Base-by-base conservation (phyloP, 2,888 invertebrate genomes). In the Drosophila mercatorum region DNA sequence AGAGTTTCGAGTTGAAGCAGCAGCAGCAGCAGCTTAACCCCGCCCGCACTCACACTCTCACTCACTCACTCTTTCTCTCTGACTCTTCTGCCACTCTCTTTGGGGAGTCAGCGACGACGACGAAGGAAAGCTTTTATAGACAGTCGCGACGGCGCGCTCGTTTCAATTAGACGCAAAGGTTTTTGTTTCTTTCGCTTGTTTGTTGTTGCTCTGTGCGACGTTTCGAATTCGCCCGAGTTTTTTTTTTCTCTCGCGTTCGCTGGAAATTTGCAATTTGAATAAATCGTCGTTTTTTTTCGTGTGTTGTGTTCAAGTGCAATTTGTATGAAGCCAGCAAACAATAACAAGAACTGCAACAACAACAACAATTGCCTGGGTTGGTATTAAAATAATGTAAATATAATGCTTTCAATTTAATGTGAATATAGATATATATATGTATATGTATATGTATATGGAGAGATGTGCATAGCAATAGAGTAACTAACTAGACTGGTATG, bases 71-170 rank as follows among this genome's bases (percentile, higher is more conserved):
- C 38, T n/a, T 56, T 2, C 31, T 36, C 51, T 43, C 31, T 34
- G 31, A 34, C 31, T 34, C 31, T 44, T 55, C 56, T 59, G 22
- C 36, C 43, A 36, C 40, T 52, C 44, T 68, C 52, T 26, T 43
- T 31, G 43, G 53, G 44, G 55, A 73, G 72, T 52, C 43, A 38
- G 52, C 51, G 46, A 46, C 46, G 46, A 46, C 46, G 52, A 40
- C 61, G 60, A 46, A 56, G 58, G 5, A 59, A 68, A 68, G 67
- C 68, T 74, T 63, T 75, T 70, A 70, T 57, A 70, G 70, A 76
- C 78, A 84, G 87, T 84, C 82, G 84, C 84, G 85, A 84, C 87
- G 87, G 88, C 84, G 84, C 87, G 87, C 85, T 87, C 85, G 83
- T 80, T 87, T 68, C 74, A 82, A 82, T 52, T 80, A 78, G 83